Evolutionary conservation across 2,113 vertebrate species (phyloP).

Genomic region (Centropus unirufus): DNA sequence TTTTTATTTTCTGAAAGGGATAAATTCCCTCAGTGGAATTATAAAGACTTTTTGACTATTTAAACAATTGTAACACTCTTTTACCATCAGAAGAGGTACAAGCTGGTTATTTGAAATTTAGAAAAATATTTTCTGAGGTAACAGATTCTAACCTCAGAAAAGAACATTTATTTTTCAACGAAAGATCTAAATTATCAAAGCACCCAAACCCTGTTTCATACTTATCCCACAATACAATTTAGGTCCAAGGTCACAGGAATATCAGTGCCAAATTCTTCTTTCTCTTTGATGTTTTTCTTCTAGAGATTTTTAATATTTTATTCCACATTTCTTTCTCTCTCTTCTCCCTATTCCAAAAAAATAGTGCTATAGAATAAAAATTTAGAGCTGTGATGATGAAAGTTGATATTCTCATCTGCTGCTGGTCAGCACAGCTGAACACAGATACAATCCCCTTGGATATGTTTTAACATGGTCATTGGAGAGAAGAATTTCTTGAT

Average conservation of each 20-base stretch:
- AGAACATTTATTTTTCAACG: background rate
- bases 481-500: background rate
- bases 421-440: background rate
- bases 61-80: background rate
- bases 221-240: background rate
- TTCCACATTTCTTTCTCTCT: background rate
- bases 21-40: background rate
- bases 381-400: background rate
- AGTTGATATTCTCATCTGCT: background rate
- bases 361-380: background rate
- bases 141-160: background rate
- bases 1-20: background rate
- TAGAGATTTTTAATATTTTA: conserved; percentile 23
- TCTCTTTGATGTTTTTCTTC: conserved; percentile 18
- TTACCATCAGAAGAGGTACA: background rate
- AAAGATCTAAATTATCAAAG: background rate
- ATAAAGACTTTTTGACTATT: background rate
- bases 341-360: background rate
- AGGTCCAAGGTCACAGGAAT: background rate
- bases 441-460: background rate
- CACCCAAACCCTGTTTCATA: background rate
- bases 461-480: background rate
- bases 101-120: background rate
- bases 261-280: background rate
- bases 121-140: background rate